A percentile compares a stretch with the other conserved stretches of the same genome.
These are phyloP conservation scores for Platerodrilus igneus DNA, from an alignment of 2,888 invertebrate species.

Conservation along the genomic window DNA sequence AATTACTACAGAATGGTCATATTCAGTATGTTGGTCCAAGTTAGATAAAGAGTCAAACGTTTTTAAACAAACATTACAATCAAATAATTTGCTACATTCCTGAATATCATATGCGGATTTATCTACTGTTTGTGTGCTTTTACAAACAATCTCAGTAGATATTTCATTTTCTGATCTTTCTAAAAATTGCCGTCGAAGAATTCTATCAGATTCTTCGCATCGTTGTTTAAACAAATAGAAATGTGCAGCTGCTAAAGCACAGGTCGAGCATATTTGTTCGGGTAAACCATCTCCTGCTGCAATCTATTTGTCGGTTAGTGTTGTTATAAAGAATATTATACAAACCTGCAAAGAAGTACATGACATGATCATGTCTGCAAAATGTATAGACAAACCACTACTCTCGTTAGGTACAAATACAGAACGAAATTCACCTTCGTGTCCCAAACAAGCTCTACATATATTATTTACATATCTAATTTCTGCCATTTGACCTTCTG, in stretches of 20 bases:
- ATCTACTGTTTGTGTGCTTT: no score
- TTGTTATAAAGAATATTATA: conserved; percentile 24
- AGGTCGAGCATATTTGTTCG: conserved; percentile 55
- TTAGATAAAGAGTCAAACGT: conserved; percentile 43
- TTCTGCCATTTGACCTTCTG: conserved; percentile 17
- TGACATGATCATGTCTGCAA: conserved; percentile 46
- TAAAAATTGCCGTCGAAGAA: conserved; percentile 41
- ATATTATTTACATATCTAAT: conserved; percentile 30
- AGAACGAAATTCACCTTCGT: conserved; percentile 42
- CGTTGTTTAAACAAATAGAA: conserved; percentile 51
- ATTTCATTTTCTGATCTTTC: no score
- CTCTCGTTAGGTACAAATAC: conserved; percentile 40
- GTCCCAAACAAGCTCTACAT: conserved; percentile 44
- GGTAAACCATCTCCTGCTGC: conserved; percentile 56
- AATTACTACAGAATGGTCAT: no score
- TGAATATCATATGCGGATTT: no score
- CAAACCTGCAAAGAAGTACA: conserved; percentile 42
- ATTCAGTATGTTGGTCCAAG: conserved; percentile 29
- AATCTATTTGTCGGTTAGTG: no score
- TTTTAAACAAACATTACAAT: conserved; percentile 51
- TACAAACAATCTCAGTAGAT: no score
- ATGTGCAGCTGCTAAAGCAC: conserved; percentile 50
- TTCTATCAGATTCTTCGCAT: conserved; percentile 48
- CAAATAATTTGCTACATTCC: conserved; percentile 10
- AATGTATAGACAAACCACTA: conserved; percentile 37